phyloP scores from a whole-genome alignment of 2,888 invertebrate genomes.

The Eremobia ochroleuca region DNA sequence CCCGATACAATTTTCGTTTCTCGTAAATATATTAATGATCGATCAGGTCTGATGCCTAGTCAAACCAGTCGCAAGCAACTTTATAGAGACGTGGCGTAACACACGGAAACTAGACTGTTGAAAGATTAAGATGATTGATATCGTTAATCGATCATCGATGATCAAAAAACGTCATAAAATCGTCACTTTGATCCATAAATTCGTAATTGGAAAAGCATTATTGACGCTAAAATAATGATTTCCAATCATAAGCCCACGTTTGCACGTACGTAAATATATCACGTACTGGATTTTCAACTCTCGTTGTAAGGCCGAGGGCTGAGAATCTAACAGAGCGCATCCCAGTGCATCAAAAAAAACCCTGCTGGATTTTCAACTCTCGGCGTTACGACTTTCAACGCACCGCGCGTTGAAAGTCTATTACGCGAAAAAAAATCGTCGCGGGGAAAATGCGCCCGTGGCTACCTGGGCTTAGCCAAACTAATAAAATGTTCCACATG shows the following conservation, averaged over 20 bases:
- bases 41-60: conserved; percentile 63
- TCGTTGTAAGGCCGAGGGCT: background rate
- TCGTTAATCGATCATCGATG: conserved; percentile 58
- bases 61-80: conserved; percentile 57
- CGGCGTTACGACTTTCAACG: too few relatives aligned
- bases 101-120: conserved; percentile 61
- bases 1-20: conserved; percentile 57
- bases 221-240: conserved; percentile 31
- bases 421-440: background rate
- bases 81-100: conserved; percentile 53
- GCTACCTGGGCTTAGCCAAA: background rate
- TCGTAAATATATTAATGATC: conserved; percentile 65
- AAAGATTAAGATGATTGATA: conserved; percentile 50
- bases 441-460: background rate
- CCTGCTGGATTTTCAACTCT: background rate
- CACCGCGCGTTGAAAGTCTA: background rate
- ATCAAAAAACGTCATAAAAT: conserved; percentile 52
- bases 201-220: conserved; percentile 36
- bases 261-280: background rate
- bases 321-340: background rate
- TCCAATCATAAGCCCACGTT: conserved; percentile 12
- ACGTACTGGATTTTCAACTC: background rate
- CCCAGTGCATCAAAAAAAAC: background rate
- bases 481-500: conserved; percentile 18
- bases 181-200: conserved; percentile 38